Base-by-base conservation (phyloP, 2,888 invertebrate species). In the Pammene aurita region DNA sequence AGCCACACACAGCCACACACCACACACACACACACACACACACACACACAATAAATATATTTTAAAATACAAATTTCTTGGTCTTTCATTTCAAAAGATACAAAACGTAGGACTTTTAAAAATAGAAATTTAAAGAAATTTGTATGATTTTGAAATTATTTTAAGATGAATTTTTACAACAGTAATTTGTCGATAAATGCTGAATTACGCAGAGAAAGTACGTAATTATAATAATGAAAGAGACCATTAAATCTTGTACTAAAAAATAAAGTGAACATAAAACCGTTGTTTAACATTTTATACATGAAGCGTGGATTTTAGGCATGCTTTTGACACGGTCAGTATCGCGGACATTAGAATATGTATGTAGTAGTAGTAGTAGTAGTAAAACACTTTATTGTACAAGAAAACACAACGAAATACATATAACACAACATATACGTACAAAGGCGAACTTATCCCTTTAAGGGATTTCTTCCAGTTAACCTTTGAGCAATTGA, bases 231-330 rank as follows among this genome's bases (percentile, higher is more conserved):
- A 50, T 57, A 62, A 61, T 62, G 67, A 48, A 18, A 38, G 60
- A 48, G 56, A 56, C 50, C 50, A 57, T 67, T 42, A 62, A 67
- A 48, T 67, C 16, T 34, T 52, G 50, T 57, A 68, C 14, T 60
- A 18, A 63, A 67, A 68, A 42, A 52, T 63, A 68, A 68, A 68
- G 68, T 44, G 26, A 10, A 35, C 50, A 57, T 48, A 44, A 50
- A 67, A 67, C 42, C 42, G 7, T 18, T 44, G 34, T 63, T 56
- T 50, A 18, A 62, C 41, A 55, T 48, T 16, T 38, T 61, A 48
- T 61, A n/a, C n/a, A 50, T 62, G 18, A 38, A 26, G 60, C 35
- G 35, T 48, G 14, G 13, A 48, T 61, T 38, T 48, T 61, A 11
- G 48, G 34, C 1, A n/a, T 6, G 50, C 50, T 13, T 54, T 35